phyloP scores from a whole-genome alignment of 2,888 invertebrate genomes.

The Melanotus villosus region DNA sequence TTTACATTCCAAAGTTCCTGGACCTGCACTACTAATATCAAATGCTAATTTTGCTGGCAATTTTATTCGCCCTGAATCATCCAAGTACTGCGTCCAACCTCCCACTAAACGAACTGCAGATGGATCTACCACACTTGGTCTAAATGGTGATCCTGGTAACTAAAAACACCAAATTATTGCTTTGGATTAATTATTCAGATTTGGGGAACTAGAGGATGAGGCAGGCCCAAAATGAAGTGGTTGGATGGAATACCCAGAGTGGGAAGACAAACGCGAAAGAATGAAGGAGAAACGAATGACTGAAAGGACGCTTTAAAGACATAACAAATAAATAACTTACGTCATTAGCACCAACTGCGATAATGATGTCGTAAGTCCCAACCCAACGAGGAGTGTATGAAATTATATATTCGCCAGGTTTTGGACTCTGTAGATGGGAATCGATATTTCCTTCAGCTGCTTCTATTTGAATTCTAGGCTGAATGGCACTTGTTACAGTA shows the following conservation, averaged over 20 bases:
- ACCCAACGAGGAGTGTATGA: constrained; percentile 92
- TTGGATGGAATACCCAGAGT: too few relatives aligned
- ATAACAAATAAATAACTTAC: constrained; percentile 58
- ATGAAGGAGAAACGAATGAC: too few relatives aligned
- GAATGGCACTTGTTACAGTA: constrained; percentile 74
- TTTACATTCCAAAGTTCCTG: constrained; percentile 82
- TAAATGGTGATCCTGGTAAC: constrained; percentile 75
- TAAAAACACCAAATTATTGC: constrained; percentile 50
- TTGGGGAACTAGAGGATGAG: too few relatives aligned
- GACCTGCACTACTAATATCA: constrained; percentile 91
- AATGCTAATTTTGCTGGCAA: constrained; percentile 87
- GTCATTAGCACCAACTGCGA: constrained; percentile 71
- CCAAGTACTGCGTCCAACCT: constrained; percentile 88
- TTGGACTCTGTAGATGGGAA: constrained; percentile 68
- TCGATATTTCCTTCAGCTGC: constrained; percentile 72
- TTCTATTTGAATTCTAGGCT: constrained; percentile 76
- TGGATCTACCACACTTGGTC: constrained; percentile 79
- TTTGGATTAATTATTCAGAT: too few relatives aligned
- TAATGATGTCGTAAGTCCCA: constrained; percentile 91
- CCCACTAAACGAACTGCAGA: constrained; percentile 83
- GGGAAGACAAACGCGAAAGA: too few relatives aligned
- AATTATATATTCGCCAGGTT: constrained; percentile 88
- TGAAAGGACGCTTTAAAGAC: too few relatives aligned
- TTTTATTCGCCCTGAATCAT: constrained; percentile 81
- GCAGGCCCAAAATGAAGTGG: too few relatives aligned